A percentile compares a stretch with the other conserved stretches of the same genome.
These are phyloP conservation scores for Pachyramphus minor DNA, from an alignment of 2,113 vertebrate genomes.

Conservation along the genomic window DNA sequence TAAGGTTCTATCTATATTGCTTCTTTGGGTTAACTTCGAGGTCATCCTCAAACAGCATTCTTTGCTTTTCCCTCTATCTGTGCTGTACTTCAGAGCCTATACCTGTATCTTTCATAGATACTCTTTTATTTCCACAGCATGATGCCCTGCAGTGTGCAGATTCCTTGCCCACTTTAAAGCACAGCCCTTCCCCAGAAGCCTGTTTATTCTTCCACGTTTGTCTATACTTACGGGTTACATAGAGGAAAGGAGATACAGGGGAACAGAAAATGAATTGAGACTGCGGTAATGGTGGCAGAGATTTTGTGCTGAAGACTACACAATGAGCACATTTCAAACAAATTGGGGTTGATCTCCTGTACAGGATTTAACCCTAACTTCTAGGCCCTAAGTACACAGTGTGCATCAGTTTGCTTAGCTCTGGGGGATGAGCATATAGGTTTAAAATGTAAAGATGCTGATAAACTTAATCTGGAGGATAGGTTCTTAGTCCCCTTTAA, in stretches of 20 bases:
- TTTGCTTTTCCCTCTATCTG: background rate
- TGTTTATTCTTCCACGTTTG: background rate
- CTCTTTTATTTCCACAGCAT: background rate
- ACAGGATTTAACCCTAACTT: background rate
- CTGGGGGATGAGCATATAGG: background rate
- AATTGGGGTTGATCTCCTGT: background rate
- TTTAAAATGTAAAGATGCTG: background rate
- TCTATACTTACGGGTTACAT: background rate
- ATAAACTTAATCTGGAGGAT: background rate
- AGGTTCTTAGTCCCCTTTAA: background rate
- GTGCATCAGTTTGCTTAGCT: background rate
- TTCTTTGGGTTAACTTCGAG: background rate
- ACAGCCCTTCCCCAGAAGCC: background rate
- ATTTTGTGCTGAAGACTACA: background rate
- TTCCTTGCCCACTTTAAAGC: background rate
- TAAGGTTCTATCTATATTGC: background rate
- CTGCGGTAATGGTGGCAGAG: background rate
- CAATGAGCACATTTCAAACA: background rate
- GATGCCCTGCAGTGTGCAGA: background rate
- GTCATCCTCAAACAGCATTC: background rate
- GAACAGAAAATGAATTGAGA: background rate
- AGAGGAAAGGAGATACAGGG: background rate
- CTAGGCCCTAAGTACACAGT: background rate
- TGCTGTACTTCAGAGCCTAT: background rate
- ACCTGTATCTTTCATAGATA: background rate